phyloP scores from a whole-genome alignment of 30 jellyfish, hydroid and myxozoan species.

The Thelohanellus kitauei region DNA sequence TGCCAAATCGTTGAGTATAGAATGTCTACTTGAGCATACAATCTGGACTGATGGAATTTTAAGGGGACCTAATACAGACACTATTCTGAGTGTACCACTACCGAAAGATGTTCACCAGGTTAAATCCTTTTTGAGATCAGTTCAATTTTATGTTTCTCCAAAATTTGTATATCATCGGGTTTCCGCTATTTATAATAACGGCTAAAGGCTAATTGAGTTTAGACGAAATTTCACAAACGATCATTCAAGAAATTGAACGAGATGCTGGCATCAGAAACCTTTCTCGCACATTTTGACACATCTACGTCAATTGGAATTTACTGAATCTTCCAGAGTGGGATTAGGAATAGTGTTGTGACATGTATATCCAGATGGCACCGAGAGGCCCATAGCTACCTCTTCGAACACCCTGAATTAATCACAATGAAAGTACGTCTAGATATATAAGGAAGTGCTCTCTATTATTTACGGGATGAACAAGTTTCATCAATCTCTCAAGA shows the following conservation, averaged over 20 bases:
- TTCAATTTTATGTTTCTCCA: no score
- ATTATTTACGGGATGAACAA: constrained; percentile 1
- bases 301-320: constrained; percentile 4
- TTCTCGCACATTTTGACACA: constrained; percentile 12
- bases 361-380: constrained; percentile 7
- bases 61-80: no score
- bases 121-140: no score
- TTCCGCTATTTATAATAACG: no score
- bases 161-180: no score
- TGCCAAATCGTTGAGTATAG: no score
- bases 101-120: no score
- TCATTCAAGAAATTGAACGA: constrained; percentile 3
- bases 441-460: constrained; percentile 5
- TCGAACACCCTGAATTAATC: constrained; percentile 6
- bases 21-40: no score
- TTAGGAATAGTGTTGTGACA: constrained; percentile 10
- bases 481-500: constrained; percentile 6
- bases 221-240: no score
- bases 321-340: constrained; percentile 8
- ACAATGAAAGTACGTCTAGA: constrained; percentile 7
- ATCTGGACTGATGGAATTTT: no score
- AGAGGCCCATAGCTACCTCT: constrained; percentile 4
- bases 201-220: no score
- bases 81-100: no score
- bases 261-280: constrained; percentile 2